Evolutionary conservation across 2,888 invertebrate genomes (phyloP).

Genomic region (Clepsis dumicolana): DNA sequence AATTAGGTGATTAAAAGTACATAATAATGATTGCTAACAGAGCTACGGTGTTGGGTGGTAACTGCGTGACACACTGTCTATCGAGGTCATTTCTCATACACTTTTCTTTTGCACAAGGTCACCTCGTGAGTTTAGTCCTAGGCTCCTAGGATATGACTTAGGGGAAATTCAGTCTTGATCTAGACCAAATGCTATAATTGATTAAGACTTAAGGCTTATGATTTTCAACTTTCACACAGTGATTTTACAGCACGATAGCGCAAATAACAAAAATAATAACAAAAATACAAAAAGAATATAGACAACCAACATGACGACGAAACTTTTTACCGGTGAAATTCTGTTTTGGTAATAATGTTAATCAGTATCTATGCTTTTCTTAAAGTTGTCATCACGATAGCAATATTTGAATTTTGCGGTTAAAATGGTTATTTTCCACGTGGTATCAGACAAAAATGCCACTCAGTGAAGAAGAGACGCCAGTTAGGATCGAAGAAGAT

Average conservation of each 20-base stretch:
- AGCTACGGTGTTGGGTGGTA: slow-evolving; percentile 28
- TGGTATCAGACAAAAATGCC: slow-evolving; percentile 34
- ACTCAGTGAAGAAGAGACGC: slow-evolving; percentile 44
- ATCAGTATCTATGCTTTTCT: not conserved
- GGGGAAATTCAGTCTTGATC: no score
- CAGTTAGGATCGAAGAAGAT: slow-evolving; percentile 48
- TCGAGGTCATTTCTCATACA: slow-evolving; percentile 14
- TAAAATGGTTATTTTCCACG: slow-evolving; percentile 28
- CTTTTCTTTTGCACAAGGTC: slow-evolving; percentile 23
- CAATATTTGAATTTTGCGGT: not conserved
- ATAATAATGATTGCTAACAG: slow-evolving; percentile 25
- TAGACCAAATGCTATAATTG: no score
- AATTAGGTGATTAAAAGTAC: slow-evolving; percentile 29
- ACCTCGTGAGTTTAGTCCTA: not conserved
- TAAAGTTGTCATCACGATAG: slow-evolving; percentile 8
- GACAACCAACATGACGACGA: not conserved
- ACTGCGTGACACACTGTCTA: slow-evolving; percentile 16
- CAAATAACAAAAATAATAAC: no score
- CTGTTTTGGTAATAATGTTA: not conserved
- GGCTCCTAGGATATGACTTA: not conserved
- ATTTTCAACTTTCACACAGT: no score
- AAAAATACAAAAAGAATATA: not conserved
- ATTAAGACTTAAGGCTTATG: no score
- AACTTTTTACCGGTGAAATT: not conserved
- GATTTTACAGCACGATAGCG: no score